Evolutionary conservation across 2,113 vertebrate genomes (phyloP).

Genomic region (Dascyllus trimaculatus): DNA sequence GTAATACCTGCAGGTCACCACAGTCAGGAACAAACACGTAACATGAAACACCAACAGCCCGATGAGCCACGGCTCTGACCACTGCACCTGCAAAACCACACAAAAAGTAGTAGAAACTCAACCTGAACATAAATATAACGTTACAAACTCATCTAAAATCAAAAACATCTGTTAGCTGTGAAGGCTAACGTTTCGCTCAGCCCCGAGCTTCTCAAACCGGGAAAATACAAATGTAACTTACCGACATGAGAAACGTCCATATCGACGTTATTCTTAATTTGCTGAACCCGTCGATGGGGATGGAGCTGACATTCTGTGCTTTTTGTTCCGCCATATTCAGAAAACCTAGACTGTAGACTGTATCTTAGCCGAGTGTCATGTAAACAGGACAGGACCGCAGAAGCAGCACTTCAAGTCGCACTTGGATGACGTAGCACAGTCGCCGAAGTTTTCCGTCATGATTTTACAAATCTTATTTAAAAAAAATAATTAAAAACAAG

Average conservation of each 20-base stretch:
- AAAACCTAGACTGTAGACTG: neutral
- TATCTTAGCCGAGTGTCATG: neutral
- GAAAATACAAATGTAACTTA: slow-evolving; percentile 62
- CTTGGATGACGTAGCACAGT: slow-evolving; percentile 15
- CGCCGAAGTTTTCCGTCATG: no score
- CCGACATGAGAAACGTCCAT: slow-evolving; percentile 86
- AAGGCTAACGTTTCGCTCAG: neutral
- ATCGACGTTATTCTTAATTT: slow-evolving; percentile 84
- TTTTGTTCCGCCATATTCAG: slow-evolving; percentile 74
- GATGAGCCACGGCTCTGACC: slow-evolving; percentile 95
- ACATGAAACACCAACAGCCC: slow-evolving; percentile 89
- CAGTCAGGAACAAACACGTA: slow-evolving; percentile 88
- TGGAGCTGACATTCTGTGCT: slow-evolving; percentile 74
- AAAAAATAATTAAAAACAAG: no score
- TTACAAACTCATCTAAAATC: neutral
- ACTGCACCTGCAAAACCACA: slow-evolving; percentile 85
- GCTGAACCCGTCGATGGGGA: slow-evolving; percentile 84
- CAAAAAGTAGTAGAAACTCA: fast-evolving
- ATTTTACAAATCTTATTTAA: no score
- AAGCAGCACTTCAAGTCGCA: slow-evolving; percentile 31
- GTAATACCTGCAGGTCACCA: slow-evolving; percentile 87
- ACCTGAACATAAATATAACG: no score
- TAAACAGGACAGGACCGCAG: slow-evolving; percentile 49
- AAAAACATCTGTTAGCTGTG: neutral
- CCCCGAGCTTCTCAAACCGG: neutral